A percentile compares a stretch with the other conserved stretches of the same genome.
Evolutionary conservation across 2,113 vertebrate species (phyloP).

Genomic region (Chauna torquata): DNA sequence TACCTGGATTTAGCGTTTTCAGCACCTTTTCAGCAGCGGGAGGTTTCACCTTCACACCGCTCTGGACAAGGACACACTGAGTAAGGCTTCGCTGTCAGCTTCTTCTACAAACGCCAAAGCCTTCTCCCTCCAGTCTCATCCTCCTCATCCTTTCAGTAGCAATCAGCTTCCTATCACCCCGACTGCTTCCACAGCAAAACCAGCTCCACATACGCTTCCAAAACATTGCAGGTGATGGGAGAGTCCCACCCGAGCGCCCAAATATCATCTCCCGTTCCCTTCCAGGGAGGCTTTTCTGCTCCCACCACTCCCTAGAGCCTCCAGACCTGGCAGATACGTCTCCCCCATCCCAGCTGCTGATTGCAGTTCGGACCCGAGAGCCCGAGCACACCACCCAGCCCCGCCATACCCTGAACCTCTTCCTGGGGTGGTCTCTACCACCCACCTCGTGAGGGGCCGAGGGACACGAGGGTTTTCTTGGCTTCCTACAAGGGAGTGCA

Average conservation of each 20-base stretch:
- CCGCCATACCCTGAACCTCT: not conserved
- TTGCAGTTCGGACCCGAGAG: not conserved
- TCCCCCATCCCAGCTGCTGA: not conserved
- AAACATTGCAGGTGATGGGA: no score
- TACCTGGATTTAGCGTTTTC: not conserved
- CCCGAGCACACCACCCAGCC: not conserved
- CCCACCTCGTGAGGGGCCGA: accelerated
- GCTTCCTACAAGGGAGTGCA: accelerated
- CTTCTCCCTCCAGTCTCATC: not conserved
- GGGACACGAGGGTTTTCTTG: not conserved
- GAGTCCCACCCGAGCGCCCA: not conserved
- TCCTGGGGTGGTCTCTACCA: not conserved
- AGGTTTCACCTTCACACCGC: not conserved
- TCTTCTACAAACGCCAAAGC: not conserved
- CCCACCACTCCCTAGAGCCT: not conserved
- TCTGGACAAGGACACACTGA: not conserved
- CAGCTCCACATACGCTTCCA: not conserved
- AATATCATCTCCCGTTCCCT: not conserved
- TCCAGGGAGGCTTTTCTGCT: accelerated
- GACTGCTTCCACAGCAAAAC: not conserved
- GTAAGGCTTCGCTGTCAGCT: not conserved
- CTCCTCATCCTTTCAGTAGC: not conserved
- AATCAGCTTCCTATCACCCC: not conserved
- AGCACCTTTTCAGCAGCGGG: not conserved
- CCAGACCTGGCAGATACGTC: not conserved